A percentile compares a stretch with the other conserved stretches of the same genome.
phyloP scores from a whole-genome alignment of 2,888 invertebrate species.

The Phanerotoma sp. region DNA sequence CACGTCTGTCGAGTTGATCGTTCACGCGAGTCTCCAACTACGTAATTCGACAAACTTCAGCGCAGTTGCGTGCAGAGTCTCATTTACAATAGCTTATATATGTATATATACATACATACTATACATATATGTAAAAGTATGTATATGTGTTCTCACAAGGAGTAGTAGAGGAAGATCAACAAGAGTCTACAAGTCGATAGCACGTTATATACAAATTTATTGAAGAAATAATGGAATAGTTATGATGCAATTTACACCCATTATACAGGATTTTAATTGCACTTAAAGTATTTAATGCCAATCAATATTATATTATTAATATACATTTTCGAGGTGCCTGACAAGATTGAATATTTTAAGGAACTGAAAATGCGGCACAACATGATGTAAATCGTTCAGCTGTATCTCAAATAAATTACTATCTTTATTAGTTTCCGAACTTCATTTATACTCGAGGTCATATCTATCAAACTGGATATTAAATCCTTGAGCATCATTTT shows the following conservation, averaged over 20 bases:
- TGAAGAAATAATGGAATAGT: slow-evolving; percentile 8
- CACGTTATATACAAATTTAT: slow-evolving; percentile 1
- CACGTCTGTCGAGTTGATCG: slow-evolving; percentile 26
- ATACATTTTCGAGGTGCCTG: too few species aligned
- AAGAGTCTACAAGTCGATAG: slow-evolving; percentile 1
- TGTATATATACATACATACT: slow-evolving; percentile 3
- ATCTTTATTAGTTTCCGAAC: too few species aligned
- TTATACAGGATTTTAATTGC: not conserved
- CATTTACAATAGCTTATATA: slow-evolving; percentile 2
- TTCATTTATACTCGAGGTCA: too few species aligned
- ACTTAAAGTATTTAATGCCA: too few species aligned
- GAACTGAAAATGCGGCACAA: too few species aligned
- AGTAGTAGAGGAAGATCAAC: not conserved
- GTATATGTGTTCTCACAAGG: not conserved
- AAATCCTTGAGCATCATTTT: too few species aligned
- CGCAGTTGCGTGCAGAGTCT: slow-evolving; percentile 12
- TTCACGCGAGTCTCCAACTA: slow-evolving; percentile 22
- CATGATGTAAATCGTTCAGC: too few species aligned
- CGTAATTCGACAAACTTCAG: slow-evolving; percentile 20
- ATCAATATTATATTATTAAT: too few species aligned
- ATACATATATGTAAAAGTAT: slow-evolving; percentile 9
- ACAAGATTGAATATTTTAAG: too few species aligned
- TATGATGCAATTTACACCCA: not conserved
- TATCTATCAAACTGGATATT: too few species aligned
- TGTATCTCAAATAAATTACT: too few species aligned